phyloP scores from a whole-genome alignment of 2,113 vertebrate genomes.

The Acanthochromis polyacanthus region DNA sequence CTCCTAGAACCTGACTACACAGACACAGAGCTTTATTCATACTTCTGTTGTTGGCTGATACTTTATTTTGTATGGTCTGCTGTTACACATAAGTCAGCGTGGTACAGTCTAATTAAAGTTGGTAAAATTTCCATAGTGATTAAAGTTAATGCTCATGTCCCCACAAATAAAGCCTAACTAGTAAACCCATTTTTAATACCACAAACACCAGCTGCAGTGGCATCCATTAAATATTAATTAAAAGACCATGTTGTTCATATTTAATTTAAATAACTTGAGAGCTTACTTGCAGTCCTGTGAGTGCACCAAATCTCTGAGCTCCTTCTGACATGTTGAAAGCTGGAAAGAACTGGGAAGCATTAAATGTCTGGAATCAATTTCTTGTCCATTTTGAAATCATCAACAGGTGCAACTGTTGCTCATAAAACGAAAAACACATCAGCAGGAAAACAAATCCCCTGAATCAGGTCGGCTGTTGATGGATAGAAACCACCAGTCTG shows the following conservation, averaged over 20 bases:
- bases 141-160: too few relatives aligned
- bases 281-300: neutral
- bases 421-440: conserved; percentile 23
- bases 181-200: too few relatives aligned
- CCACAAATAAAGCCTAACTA: too few relatives aligned
- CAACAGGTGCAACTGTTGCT: conserved; percentile 46
- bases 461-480: conserved; percentile 1
- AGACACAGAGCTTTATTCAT: neutral
- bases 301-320: neutral
- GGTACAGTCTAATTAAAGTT: too few relatives aligned
- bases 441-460: neutral
- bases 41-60: too few relatives aligned
- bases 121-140: too few relatives aligned
- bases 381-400: conserved; percentile 53
- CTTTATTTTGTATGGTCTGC: too few relatives aligned
- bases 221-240: too few relatives aligned
- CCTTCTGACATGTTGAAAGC: conserved; percentile 17
- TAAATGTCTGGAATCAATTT: conserved; percentile 52
- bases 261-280: neutral
- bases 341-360: conserved; percentile 7
- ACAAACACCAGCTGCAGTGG: too few relatives aligned
- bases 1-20: neutral
- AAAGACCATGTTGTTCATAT: too few relatives aligned
- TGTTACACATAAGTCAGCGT: too few relatives aligned
- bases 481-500: neutral